Evolutionary conservation across 1,140 invertebrate genomes (phyloP), one percentile per base, ranked within the genome.

Genomic region (Calephelis virginiensis): DNA sequence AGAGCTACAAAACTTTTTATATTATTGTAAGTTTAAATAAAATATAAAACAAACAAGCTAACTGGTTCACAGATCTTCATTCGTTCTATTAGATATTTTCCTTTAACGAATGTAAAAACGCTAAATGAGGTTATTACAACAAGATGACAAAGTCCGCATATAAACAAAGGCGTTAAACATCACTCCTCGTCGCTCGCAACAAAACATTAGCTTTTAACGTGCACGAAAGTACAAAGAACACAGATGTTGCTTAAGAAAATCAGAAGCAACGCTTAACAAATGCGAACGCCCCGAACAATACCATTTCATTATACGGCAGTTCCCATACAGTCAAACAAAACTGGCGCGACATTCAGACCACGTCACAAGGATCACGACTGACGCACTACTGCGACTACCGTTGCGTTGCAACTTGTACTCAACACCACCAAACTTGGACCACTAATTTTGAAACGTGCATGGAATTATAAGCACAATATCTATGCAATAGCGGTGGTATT

Each of bases 311-410:
- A 40, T 64, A 28, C 45, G n/a, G 48, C 48, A 40, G 63, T 50
- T 53, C 48, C 13, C 63, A 28, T 28, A 28, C 28, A n/a, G 13
- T 50, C 49, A 37, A 49, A 64, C 63, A 64, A 64, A 64, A 53
- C 14, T 38, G 40, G 47, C 48, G 37, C 49, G 66, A 68, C 70
- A 70, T 70, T 67, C 70, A 67, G 62, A 69, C 61, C 61, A 72
- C 64, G 64, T 69, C 64, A 72, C 61, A 64, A 68, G 64, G 68
- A 66, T 69, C 66, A 64, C 67, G 71, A 69, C 71, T 67, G 64
- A 72, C 68, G 67, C 71, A 69, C 82, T 76, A 72, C 76, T 78
- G 77, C 70, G 74, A 71, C 80, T 78, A 82, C 71, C 78, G 74
- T 79, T 75, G 76, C 82, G 79, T 77, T 69, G 74, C 74, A 70